Conservation (phyloP, 1,140 invertebrate genomes). For the Steinernema khuongi region DNA sequence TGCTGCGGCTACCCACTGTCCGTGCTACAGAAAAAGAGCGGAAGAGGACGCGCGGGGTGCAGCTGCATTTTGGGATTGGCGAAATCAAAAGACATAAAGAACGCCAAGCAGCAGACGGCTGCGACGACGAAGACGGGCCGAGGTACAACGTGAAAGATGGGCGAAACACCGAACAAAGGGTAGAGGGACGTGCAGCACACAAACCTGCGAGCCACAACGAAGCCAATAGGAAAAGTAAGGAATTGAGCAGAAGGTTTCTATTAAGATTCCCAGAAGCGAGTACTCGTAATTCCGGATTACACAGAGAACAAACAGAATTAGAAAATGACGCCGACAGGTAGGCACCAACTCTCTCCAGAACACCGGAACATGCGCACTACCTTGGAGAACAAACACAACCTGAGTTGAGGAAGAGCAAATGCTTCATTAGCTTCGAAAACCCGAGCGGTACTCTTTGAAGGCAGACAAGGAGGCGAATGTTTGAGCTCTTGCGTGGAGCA, state of each 20-base stretch:
- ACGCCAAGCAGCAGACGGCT: background rate
- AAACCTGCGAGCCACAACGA: too few relatives aligned
- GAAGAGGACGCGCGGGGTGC: background rate
- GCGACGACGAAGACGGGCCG: background rate
- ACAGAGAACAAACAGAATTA: slow-evolving; percentile 6
- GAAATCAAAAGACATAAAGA: background rate
- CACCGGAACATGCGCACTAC: background rate
- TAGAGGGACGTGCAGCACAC: too few relatives aligned
- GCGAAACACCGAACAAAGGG: too few relatives aligned
- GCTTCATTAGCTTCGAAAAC: too few relatives aligned
- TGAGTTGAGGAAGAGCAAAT: too few relatives aligned
- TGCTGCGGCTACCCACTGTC: background rate
- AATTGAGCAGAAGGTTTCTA: background rate
- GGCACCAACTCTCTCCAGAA: background rate
- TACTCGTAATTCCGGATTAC: background rate
- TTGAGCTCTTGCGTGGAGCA: too few relatives aligned
- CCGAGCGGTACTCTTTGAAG: too few relatives aligned
- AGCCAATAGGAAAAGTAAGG: too few relatives aligned
- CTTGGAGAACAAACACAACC: background rate
- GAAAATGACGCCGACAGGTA: background rate
- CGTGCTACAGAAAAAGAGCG: background rate
- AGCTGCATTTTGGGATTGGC: background rate
- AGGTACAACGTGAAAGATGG: background rate
- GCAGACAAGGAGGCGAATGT: too few relatives aligned
- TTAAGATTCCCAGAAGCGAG: background rate